Percentiles rank a stretch among this genome's conserved stretches.
Conservation (phyloP, 2,113 vertebrate genomes). For the Oxyura jamaicensis region DNA sequence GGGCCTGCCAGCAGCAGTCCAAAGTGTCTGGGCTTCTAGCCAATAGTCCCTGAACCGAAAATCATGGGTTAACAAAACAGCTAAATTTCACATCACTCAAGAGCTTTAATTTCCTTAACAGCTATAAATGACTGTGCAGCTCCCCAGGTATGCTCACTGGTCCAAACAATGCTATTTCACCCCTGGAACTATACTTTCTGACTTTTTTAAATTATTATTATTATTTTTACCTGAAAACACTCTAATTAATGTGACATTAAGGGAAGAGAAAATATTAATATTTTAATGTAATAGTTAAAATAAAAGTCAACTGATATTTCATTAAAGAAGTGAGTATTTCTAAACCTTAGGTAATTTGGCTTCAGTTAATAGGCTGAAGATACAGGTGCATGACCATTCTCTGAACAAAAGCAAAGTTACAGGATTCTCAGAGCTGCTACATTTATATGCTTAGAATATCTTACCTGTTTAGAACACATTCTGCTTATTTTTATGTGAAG, state of each 20-base stretch:
- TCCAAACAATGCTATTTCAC: neutral
- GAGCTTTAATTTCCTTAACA: neutral
- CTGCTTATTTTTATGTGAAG: neutral
- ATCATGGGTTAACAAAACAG: constrained; percentile 35
- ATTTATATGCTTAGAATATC: neutral
- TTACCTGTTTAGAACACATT: neutral
- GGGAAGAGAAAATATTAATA: neutral
- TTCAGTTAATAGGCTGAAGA: neutral
- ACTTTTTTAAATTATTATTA: too few relatives aligned
- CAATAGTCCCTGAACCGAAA: constrained; percentile 23
- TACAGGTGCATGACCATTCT: neutral
- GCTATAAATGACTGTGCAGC: neutral
- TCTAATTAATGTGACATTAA: neutral
- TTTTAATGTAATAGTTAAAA: neutral
- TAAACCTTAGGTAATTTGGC: neutral
- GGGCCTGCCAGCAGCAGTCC: neutral
- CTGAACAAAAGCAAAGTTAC: neutral
- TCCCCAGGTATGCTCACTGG: neutral
- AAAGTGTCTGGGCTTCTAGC: constrained; percentile 16
- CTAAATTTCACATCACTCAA: constrained; percentile 25
- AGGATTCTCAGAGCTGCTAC: neutral
- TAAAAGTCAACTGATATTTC: neutral
- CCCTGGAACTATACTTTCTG: neutral
- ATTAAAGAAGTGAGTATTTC: neutral
- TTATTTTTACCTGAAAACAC: neutral